Conservation (phyloP, 2,888 invertebrate genomes). For the Eupithecia abbreviata region DNA sequence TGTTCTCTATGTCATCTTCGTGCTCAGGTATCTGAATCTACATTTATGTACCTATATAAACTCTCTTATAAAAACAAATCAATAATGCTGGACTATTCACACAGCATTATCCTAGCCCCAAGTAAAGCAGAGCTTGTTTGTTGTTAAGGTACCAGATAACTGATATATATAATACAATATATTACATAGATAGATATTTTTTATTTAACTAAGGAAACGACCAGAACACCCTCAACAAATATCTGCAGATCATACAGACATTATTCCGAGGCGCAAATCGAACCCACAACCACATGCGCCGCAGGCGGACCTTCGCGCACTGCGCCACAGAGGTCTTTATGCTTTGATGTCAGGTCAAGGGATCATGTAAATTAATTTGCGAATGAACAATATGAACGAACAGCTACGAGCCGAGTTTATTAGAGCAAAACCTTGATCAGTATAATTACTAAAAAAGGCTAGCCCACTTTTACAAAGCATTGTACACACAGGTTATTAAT, state of each 20-base stretch:
- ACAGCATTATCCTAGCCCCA: too few species aligned
- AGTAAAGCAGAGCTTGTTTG: too few species aligned
- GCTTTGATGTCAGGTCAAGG: background rate
- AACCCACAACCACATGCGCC: too few species aligned
- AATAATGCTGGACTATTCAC: too few species aligned
- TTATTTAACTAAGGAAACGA: too few species aligned
- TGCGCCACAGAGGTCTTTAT: background rate
- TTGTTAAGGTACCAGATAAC: too few species aligned
- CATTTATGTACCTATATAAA: background rate
- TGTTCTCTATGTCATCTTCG: background rate
- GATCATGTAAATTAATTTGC: background rate
- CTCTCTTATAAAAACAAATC: background rate
- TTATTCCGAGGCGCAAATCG: too few species aligned
- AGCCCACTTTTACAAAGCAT: background rate
- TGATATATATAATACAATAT: too few species aligned
- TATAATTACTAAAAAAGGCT: background rate
- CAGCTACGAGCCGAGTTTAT: background rate
- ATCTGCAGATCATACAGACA: too few species aligned
- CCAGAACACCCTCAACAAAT: too few species aligned
- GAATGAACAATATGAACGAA: background rate
- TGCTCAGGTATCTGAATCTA: background rate
- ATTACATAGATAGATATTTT: too few species aligned
- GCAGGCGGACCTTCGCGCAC: too few species aligned
- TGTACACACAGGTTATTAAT: background rate
- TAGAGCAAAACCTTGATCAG: constrained; percentile 12